Evolutionary conservation across 1,140 invertebrate species (phyloP), one percentile per base, ranked within the genome.

Genomic region (Zaprionus ghesquierei): DNA sequence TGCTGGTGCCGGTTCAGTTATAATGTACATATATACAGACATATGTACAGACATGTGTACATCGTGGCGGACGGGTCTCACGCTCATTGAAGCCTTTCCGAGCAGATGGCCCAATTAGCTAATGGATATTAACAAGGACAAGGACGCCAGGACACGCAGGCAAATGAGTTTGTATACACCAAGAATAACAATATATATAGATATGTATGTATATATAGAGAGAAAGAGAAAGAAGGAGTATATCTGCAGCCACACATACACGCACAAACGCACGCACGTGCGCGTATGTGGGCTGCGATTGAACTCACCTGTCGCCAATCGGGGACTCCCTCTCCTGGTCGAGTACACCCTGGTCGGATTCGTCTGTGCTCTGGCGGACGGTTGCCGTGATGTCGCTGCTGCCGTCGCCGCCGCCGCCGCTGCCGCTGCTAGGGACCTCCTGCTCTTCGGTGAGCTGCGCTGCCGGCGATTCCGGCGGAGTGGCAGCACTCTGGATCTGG

Each of bases 301-400:
- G 35, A 18, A 89, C 84, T 89, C 68, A 89, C 84, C 84, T 89
- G 74, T 89, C 84, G 64, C 55, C 75, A 35, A 73, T 64, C n/a
- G 35, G 35, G 6, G 79, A 54, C 0, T 87, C 82, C 31, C 59
- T 71, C 5, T 86, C 81, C 60, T 72, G 65, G 1, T 75, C 35
- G 35, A 41, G 15, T 41, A n/a, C 35, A 2, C n/a, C 77, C 56
- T 53, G 64, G 20, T 73, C 77, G 10, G 4, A 58, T 18, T 6
- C 59, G 18, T 73, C 54, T 3, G n/a, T 10, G 3, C 31, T 51
- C 41, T 54, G 23, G 9, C 15, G 51, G 23, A 12, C 53, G 9
- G 38, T 33, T 13, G 15, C 58, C 12, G 50, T 31, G 23, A 27
- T 56, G 12, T 31, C 56, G 23, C 41, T 55, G 49, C 66, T 68